Percentiles rank a stretch among this genome's conserved stretches.
phyloP scores from a whole-genome alignment of 2,113 vertebrate species.

The Helogale parvula region DNA sequence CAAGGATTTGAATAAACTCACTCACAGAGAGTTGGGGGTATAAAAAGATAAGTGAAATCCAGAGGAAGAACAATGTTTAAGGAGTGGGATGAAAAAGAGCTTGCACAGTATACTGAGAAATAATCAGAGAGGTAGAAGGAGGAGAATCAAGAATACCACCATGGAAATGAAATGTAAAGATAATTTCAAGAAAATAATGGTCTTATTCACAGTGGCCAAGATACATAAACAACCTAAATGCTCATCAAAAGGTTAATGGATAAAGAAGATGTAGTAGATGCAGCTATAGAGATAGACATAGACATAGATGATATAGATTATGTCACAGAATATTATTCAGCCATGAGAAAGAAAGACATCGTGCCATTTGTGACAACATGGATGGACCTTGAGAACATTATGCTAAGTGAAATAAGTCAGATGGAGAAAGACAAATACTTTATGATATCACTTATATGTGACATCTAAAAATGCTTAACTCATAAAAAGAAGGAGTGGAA shows the following conservation, averaged over 20 bases:
- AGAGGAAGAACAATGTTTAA: background rate
- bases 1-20: background rate
- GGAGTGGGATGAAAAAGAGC: background rate
- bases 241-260: background rate
- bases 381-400: background rate
- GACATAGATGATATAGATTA: background rate
- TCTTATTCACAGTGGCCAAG: background rate
- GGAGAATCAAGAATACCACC: background rate
- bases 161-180: background rate
- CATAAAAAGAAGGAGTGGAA: background rate
- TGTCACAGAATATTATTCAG: background rate
- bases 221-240: background rate
- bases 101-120: background rate
- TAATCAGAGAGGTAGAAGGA: background rate
- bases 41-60: background rate
- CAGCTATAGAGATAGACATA: background rate
- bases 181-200: background rate
- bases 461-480: background rate
- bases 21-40: background rate
- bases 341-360: background rate
- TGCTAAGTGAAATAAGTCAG: background rate
- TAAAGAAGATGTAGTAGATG: background rate
- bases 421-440: background rate
- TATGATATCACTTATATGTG: background rate
- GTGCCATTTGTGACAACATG: background rate